phyloP scores from a whole-genome alignment of 2,113 vertebrate genomes.

The Scomber colias region DNA sequence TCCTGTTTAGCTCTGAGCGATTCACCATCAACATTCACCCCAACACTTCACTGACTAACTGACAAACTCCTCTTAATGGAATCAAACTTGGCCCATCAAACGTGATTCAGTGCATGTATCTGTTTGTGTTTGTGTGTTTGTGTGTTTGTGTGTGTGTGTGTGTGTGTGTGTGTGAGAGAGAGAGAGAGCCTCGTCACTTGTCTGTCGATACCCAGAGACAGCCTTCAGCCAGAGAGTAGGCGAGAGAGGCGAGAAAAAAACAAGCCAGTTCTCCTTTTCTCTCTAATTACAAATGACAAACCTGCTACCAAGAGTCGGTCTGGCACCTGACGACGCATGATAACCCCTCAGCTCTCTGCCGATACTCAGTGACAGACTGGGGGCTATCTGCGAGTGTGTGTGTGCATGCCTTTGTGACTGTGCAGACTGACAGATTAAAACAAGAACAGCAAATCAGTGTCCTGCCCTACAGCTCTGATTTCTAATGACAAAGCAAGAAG shows the following conservation, averaged over 20 bases:
- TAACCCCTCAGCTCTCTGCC: slow-evolving; percentile 73
- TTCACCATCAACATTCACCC: slow-evolving; percentile 70
- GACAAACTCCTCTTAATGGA: slow-evolving; percentile 81
- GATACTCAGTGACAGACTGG: slow-evolving; percentile 63
- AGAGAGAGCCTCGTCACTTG: slow-evolving; percentile 43
- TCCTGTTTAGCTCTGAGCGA: slow-evolving; percentile 64
- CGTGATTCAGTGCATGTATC: slow-evolving; percentile 63
- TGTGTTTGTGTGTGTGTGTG: slow-evolving; percentile 37
- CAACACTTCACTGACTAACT: slow-evolving; percentile 67
- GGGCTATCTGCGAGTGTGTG: slow-evolving; percentile 31
- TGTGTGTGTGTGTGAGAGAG: slow-evolving; percentile 14
- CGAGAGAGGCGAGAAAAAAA: slow-evolving; percentile 44
- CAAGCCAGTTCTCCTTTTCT: slow-evolving; percentile 61
- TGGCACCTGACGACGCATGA: slow-evolving; percentile 75
- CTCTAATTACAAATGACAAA: slow-evolving; percentile 84
- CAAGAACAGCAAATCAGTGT: slow-evolving; percentile 63
- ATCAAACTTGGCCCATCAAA: slow-evolving; percentile 79
- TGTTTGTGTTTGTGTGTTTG: slow-evolving; percentile 39
- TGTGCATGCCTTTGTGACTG: slow-evolving; percentile 2
- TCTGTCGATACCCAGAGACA: slow-evolving; percentile 78
- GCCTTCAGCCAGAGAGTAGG: slow-evolving; percentile 68
- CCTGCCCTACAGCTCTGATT: slow-evolving; percentile 61
- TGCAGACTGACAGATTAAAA: slow-evolving; percentile 72
- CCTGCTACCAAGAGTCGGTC: slow-evolving; percentile 70
- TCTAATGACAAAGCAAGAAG: slow-evolving; percentile 72